A percentile compares a stretch with the other conserved stretches of the same genome.
Evolutionary conservation across 1,140 invertebrate genomes (phyloP).

Genomic region (Philopotamus ludificatus): DNA sequence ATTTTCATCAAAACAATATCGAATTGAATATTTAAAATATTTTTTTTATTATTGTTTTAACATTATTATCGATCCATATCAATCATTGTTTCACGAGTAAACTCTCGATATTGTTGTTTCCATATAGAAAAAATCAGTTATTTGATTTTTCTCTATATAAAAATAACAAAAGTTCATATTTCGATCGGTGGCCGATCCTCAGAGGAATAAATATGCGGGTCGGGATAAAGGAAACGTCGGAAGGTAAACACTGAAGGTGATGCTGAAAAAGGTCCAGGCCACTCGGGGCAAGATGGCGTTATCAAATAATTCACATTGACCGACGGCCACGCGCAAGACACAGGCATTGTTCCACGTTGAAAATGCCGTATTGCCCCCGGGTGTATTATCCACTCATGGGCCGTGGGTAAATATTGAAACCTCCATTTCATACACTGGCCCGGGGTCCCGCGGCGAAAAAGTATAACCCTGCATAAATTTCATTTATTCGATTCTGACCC

Average conservation of each 20-base stretch:
- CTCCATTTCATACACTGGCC: constrained; percentile 13
- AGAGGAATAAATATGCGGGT: not conserved
- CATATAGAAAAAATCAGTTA: no score
- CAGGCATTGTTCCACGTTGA: constrained; percentile 14
- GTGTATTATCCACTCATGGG: constrained; percentile 9
- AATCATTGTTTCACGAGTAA: no score
- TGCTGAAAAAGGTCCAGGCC: constrained; percentile 14
- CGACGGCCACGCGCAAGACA: constrained; percentile 3
- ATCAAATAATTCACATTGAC: constrained; percentile 30
- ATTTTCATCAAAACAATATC: no score
- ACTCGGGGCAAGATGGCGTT: constrained; percentile 17
- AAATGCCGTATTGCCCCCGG: constrained; percentile 13
- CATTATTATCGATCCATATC: no score
- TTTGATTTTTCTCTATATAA: no score
- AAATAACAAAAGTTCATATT: no score
- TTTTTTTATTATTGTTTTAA: no score
- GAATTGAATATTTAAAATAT: no score
- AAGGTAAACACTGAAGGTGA: constrained; percentile 9
- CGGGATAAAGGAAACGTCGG: not conserved
- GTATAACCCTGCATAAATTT: constrained; percentile 21
- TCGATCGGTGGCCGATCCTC: not conserved
- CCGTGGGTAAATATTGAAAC: constrained; percentile 24
- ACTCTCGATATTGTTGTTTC: no score
- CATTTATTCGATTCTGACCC: constrained; percentile 20
- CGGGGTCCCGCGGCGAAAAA: not conserved